Percentiles rank a stretch among this genome's conserved stretches.
Evolutionary conservation across 2,797 vertebrate genomes (phyloP).

Genomic region (Sebastes nivosus): DNA sequence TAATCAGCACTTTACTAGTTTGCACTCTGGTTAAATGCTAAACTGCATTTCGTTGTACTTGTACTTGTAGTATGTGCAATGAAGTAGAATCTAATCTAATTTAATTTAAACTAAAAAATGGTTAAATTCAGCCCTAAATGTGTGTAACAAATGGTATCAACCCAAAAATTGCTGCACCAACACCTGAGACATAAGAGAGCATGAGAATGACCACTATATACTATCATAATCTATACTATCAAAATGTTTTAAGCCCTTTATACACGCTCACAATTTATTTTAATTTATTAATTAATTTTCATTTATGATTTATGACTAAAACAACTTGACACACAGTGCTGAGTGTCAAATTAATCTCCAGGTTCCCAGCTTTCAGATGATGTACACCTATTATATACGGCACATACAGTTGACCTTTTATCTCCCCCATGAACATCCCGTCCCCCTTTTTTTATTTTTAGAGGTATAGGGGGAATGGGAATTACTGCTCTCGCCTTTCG

Average conservation of each 20-base stretch:
- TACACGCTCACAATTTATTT: not conserved
- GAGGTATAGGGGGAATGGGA: not conserved
- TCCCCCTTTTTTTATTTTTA: too few relatives aligned
- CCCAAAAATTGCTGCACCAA: not conserved
- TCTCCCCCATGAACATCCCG: not conserved
- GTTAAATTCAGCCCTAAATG: accelerated
- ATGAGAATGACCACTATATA: not conserved
- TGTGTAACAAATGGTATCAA: not conserved
- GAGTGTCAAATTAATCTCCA: not conserved
- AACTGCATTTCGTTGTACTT: too few relatives aligned
- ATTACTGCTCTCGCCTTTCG: conserved; percentile 9
- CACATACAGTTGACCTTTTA: not conserved
- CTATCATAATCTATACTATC: not conserved
- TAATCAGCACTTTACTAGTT: too few relatives aligned
- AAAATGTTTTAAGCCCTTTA: not conserved
- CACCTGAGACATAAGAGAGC: not conserved
- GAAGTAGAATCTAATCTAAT: too few relatives aligned
- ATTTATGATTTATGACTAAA: not conserved
- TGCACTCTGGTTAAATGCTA: too few relatives aligned
- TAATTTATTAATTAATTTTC: not conserved
- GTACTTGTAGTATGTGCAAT: too few relatives aligned
- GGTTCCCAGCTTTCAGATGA: not conserved
- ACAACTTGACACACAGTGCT: not conserved
- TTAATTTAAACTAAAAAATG: too few relatives aligned
- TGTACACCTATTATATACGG: not conserved